Base-by-base conservation (phyloP, 2,113 vertebrate species). In the Hylia prasina region DNA sequence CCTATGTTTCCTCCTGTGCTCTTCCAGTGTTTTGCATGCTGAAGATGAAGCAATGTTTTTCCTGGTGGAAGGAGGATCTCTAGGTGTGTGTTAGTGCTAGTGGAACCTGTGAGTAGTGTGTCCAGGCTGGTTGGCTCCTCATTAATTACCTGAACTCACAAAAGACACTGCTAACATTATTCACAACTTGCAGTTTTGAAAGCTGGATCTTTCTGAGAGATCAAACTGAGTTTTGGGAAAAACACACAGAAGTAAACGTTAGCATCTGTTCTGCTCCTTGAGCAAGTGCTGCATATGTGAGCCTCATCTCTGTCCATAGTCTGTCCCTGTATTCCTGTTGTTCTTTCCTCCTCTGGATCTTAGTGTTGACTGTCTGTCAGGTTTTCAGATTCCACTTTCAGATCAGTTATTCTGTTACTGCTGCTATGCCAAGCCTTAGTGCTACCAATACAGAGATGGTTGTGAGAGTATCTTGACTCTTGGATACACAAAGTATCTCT, bases 81-180 rank as follows among this genome's bases (percentile, higher is more conserved):
- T 35, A 48, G 65, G 51, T 76, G 39, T 5, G 0, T 57, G 53
- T 66, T 23, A 63, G 54, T 84, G 40, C 47, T 57, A 30, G 35
- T 11, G 18, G 42, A 88, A 61, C 50, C 75, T 88, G n/a, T 5
- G 8, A 61, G 31, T 35, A 23, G 31, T 12, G 50, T 72, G 58
- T 75, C 53, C n/a, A 35, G 14, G 35, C 16, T 79, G 44, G 2
- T 64, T 2, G 2, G 23, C 50, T 37, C 28, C 60, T 87, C 33
- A 11, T 27, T 66, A 27, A 24, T 56, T 63, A 37, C 13, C 48
- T 71, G 61, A 79, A 63, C 39, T 5, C 20, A 14, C 16, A 57
- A 87, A 47, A 22, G 31, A 45, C 0, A 1, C 44, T 66, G 33
- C 56, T 63, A 30, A 54, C 0, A 0, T 51, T 80, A 18, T 30